phyloP scores from a whole-genome alignment of 2,113 vertebrate species.

The Marmota flaviventris region DNA sequence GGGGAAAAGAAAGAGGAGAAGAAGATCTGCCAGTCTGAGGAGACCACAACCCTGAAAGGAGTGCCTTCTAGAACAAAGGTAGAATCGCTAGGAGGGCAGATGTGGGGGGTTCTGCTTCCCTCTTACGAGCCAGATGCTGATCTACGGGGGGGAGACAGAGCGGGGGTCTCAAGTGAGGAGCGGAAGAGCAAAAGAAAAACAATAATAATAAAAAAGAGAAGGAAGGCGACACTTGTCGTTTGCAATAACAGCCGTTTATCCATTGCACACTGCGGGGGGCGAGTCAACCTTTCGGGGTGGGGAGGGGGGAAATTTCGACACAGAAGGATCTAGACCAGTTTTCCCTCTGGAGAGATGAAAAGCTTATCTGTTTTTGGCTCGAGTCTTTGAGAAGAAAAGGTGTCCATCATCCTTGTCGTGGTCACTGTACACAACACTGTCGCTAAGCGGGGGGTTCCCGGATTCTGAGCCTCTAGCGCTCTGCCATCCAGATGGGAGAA shows the following conservation, averaged over 20 bases:
- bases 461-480: too few relatives aligned
- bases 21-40: conserved; percentile 82
- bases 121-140: conserved; percentile 69
- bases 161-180: conserved; percentile 60
- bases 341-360: conserved; percentile 82
- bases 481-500: too few relatives aligned
- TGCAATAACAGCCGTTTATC: conserved; percentile 87
- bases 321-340: conserved; percentile 83
- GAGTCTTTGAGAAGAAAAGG: too few relatives aligned
- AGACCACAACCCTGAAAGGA: conserved; percentile 83
- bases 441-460: too few relatives aligned
- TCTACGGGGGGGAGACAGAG: conserved; percentile 65
- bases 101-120: conserved; percentile 76
- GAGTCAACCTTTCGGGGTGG: conserved; percentile 78
- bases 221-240: conserved; percentile 79
- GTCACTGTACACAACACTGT: too few relatives aligned
- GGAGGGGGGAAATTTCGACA: conserved; percentile 76
- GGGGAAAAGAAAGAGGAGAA: background rate
- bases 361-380: conserved; percentile 50
- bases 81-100: conserved; percentile 72
- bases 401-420: too few relatives aligned
- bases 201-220: background rate
- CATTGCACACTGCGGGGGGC: conserved; percentile 86
- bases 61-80: conserved; percentile 84
- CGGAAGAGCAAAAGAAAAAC: conserved; percentile 67